Evolutionary conservation across 2,113 vertebrate genomes (phyloP), one percentile per base, ranked within the genome.

Genomic region (Parus major): DNA sequence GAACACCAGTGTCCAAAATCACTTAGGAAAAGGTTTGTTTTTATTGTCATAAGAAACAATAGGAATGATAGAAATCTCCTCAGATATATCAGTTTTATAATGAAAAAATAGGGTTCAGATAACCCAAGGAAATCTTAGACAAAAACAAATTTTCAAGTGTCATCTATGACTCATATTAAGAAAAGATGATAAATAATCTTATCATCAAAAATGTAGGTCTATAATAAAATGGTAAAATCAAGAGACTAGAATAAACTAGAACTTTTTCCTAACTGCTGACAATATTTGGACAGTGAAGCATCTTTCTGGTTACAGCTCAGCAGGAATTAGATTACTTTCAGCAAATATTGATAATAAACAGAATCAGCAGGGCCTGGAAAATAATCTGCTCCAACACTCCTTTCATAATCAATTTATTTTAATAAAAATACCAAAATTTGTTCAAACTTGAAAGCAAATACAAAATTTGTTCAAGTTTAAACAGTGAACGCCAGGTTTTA

Each of bases 281-380:
- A 90, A 35, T 89, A 91, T 93, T 87, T 93, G 77, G 78, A 86
- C 35, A 72, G 27, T 64, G 70, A 75, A 90, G 81, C 60, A 84
- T 80, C 44, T 86, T 90, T 95, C 81, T 93, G 71, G 35, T 72
- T 63, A 69, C 46, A 60, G 56, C 61, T 91, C 71, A 79, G 75
- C 53, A 86, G 46, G 60, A 88, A 49, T 72, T 82, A 78, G 27
- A 60, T 90, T 92, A 72, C 21, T 80, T 89, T 85, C 83, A 83
- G 56, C 49, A 94, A 94, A 96, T 92, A 94, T 76, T 93, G 93
- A 66, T 78, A 94, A 95, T 81, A 88, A 86, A 88, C 75, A 88
- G n/a, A 92, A 89, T 81, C 71, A 91, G 31, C 56, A 82, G 49
- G 41, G 49, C n/a, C 39, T 78, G 44, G 64, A 87, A 85, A 92